These are phyloP conservation scores for Percopsis omiscomaycus DNA, from an alignment of 2,797 vertebrate genomes.

Conservation along the genomic window DNA sequence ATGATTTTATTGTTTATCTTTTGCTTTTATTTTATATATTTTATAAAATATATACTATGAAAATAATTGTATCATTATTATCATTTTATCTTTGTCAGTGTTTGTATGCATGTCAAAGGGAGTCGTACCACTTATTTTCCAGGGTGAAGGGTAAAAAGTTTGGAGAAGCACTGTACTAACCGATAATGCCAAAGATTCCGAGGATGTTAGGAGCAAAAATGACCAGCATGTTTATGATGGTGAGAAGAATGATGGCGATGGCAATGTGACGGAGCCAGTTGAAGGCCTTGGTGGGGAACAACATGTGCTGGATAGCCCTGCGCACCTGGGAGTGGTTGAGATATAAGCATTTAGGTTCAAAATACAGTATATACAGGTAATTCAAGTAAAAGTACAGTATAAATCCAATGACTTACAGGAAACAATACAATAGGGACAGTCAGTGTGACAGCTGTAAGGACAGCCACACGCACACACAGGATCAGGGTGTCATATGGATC, in stretches of 20 bases:
- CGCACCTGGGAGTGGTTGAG: slow-evolving; percentile 81
- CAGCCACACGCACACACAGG: slow-evolving; percentile 93
- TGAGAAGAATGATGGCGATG: slow-evolving; percentile 86
- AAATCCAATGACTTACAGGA: slow-evolving; percentile 81
- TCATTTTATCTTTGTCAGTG: too few species aligned
- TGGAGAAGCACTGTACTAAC: slow-evolving; percentile 70
- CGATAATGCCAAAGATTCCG: slow-evolving; percentile 95
- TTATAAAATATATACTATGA: too few species aligned
- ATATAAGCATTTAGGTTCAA: neutral
- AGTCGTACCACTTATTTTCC: too few species aligned
- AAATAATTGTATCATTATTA: too few species aligned
- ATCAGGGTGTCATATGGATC: slow-evolving; percentile 91
- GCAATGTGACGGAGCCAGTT: slow-evolving; percentile 87
- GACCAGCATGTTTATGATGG: slow-evolving; percentile 90
- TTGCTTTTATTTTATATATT: too few species aligned
- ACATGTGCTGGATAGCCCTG: slow-evolving; percentile 93
- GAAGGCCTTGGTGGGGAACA: slow-evolving; percentile 90
- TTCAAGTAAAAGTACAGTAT: too few species aligned
- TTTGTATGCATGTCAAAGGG: too few species aligned
- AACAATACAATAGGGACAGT: slow-evolving; percentile 97
- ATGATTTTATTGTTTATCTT: too few species aligned
- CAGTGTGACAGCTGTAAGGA: slow-evolving; percentile 93
- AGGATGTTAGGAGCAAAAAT: slow-evolving; percentile 98
- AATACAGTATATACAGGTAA: neutral
- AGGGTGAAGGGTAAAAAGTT: too few species aligned